Conservation (phyloP, 2,888 invertebrate genomes). For the Bellardia pandia region DNA sequence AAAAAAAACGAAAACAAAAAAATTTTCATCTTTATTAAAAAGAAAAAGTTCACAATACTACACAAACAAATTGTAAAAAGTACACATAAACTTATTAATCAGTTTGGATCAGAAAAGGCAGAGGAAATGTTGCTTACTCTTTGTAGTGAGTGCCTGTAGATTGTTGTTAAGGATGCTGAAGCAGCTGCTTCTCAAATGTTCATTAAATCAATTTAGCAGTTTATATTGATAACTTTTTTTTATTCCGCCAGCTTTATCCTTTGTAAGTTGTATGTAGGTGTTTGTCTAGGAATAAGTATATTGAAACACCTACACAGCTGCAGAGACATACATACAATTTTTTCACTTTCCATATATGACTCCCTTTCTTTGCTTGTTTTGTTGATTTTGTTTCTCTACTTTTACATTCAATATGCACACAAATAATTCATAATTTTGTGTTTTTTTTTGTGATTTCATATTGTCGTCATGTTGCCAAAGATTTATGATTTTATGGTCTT, state of each 20-base stretch:
- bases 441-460: not conserved
- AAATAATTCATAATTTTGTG: not conserved
- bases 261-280: not conserved
- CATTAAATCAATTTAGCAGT: conserved; percentile 16
- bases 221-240: not conserved
- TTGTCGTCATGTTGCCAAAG: not conserved
- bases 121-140: not conserved
- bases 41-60: not conserved
- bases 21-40: not conserved
- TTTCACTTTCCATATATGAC: not conserved
- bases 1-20: no score
- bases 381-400: not conserved
- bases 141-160: not conserved
- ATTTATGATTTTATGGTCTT: not conserved
- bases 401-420: not conserved
- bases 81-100: not conserved
- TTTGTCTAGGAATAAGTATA: not conserved
- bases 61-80: not conserved
- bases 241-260: not conserved
- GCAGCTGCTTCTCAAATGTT: not conserved
- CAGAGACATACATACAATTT: no score
- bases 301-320: no score
- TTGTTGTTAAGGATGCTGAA: not conserved
- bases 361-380: not conserved
- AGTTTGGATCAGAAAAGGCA: not conserved